Base-by-base conservation (phyloP, 2,888 invertebrate species). In the Stenolophus ochropezus region DNA sequence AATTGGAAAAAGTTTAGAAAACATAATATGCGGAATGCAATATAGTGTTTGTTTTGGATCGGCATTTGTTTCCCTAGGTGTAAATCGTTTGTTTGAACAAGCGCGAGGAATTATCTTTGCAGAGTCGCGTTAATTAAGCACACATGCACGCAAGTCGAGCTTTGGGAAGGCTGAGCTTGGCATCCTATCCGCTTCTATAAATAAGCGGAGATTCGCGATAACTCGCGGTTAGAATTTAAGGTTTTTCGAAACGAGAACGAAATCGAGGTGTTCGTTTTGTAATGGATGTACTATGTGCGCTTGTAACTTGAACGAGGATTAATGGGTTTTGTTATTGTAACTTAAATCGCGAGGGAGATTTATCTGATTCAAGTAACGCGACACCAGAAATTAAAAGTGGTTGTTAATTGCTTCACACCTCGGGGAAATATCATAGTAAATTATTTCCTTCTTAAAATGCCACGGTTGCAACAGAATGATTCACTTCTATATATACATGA, bases 71-170 rank as follows among this genome's bases (percentile, higher is more conserved):
- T 61, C 25, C 23, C 33, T 42, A 8, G 18, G 1, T 20, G 53
- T 53, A 69, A 69, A 69, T 69, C 11, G 65, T 69, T 69, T 27
- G 65, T 69, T 69, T 69, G 33, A 25, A 61, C 61, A 61, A 25
- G 11, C 23, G 25, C 25, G 25, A 69, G 16, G 65, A 69, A 33
- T 69, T 69, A 69, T 69, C 27, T 27, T 27, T 33, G 65, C 27
- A 27, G 33, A 33, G 18, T 27, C 65, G 65, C 65, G 65, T 69
- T 69, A 69, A 69, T 69, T 69, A 69, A 69, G 33, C 14, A 69
- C 65, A 69, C 65, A 69, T 33, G 27, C 65, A 69, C 65, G 65
- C 65, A 69, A 61, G 61, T 61, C 61, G 65, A 69, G 65, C 65
- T 69, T 69, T 69, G 11, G 65, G 33, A 21, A 3, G 25, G 16